Percentiles rank a stretch among this genome's conserved stretches.
These are phyloP conservation scores for Synanthedon tipuliformis DNA, from an alignment of 2,888 invertebrate genomes.

Conservation along the genomic window DNA sequence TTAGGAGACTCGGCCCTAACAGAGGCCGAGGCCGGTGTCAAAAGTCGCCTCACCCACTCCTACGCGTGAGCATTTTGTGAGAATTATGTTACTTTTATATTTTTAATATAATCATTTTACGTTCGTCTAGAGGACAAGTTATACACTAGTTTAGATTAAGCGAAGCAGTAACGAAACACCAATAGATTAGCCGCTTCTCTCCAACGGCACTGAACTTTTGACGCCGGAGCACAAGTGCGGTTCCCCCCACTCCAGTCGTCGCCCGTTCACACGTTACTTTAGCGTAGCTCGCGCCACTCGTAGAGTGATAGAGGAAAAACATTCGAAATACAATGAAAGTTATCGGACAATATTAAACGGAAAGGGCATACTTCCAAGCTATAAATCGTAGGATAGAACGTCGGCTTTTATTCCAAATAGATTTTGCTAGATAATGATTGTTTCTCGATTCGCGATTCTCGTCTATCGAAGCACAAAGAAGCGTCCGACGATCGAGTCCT, in stretches of 20 bases:
- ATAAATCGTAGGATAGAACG: constrained; percentile 64
- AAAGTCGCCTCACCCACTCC: constrained; percentile 56
- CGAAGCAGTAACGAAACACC: constrained; percentile 67
- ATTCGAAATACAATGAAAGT: constrained; percentile 58
- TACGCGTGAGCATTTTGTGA: constrained; percentile 67
- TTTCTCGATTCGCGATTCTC: constrained; percentile 53
- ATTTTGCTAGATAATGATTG: constrained; percentile 66
- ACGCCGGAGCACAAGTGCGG: constrained; percentile 49
- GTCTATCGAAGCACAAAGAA: constrained; percentile 65
- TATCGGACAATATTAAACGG: constrained; percentile 67
- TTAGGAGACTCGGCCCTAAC: constrained; percentile 16
- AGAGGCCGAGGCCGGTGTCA: constrained; percentile 31
- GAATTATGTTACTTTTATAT: constrained; percentile 67
- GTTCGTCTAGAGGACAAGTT: constrained; percentile 65
- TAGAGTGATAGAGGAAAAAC: constrained; percentile 60
- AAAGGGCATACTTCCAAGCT: constrained; percentile 67
- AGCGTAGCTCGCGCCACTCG: constrained; percentile 65
- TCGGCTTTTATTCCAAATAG: constrained; percentile 69
- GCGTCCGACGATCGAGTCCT: constrained; percentile 57
- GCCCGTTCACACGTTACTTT: constrained; percentile 36
- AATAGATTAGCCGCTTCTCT: constrained; percentile 70
- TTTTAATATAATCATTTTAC: constrained; percentile 45
- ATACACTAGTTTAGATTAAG: constrained; percentile 70
- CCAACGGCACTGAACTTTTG: constrained; percentile 62
- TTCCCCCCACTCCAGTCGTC: constrained; percentile 11